These are phyloP conservation scores for Cheirogaleus major DNA, from an alignment of 2,797 vertebrate genomes.

Conservation along the genomic window DNA sequence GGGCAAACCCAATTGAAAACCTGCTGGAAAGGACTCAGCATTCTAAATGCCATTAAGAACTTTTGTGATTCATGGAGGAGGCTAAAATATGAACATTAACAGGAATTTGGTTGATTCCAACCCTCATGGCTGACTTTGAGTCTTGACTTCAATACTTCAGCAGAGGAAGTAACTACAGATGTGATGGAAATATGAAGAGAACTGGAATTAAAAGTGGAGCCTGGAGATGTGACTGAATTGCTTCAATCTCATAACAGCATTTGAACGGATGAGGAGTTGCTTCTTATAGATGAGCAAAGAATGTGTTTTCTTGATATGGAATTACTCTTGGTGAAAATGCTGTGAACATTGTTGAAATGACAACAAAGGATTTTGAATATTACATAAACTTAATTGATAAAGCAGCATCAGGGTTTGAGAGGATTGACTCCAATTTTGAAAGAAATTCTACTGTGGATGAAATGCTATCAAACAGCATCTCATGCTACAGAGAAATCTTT, in stretches of 20 bases:
- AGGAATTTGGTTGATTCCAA: background rate
- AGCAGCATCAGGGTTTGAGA: background rate
- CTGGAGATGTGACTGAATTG: background rate
- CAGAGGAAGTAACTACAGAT: background rate
- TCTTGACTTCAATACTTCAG: background rate
- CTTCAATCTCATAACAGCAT: background rate
- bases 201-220: background rate
- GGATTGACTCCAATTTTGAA: background rate
- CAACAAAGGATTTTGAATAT: background rate
- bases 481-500: background rate
- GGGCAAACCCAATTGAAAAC: background rate
- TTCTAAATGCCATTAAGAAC: background rate
- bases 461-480: background rate
- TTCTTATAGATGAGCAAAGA: background rate
- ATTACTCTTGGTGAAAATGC: background rate
- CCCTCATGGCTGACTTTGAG: background rate
- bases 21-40: background rate
- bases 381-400: background rate
- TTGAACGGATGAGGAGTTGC: background rate
- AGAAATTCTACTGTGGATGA: background rate
- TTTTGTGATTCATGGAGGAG: background rate
- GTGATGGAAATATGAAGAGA: background rate
- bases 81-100: background rate
- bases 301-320: background rate
- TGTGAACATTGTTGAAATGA: background rate